phyloP scores from a whole-genome alignment of 1,140 invertebrate species.

The Drosophila bipectinata region DNA sequence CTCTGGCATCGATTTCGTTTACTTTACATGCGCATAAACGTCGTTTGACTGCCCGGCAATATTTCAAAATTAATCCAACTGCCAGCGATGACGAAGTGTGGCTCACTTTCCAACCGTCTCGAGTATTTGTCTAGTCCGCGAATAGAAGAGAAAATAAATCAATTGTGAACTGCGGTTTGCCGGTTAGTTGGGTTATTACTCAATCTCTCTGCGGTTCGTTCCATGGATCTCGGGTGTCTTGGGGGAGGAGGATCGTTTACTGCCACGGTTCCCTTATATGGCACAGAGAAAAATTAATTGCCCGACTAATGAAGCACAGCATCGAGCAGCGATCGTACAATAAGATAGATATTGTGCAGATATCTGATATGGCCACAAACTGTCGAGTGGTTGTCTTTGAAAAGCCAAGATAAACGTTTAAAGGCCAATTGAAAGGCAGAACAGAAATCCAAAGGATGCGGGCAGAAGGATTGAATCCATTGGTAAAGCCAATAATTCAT shows the following conservation, averaged over 20 bases:
- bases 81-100: slow-evolving; percentile 80
- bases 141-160: slow-evolving; percentile 76
- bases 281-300: slow-evolving; percentile 69
- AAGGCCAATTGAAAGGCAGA: slow-evolving; percentile 23
- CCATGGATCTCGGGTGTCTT: background rate
- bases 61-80: slow-evolving; percentile 83
- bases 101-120: slow-evolving; percentile 62
- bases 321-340: slow-evolving; percentile 48
- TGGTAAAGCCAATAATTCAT: background rate
- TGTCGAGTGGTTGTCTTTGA: slow-evolving; percentile 43
- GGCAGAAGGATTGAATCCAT: background rate
- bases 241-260: slow-evolving; percentile 32
- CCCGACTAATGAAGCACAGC: slow-evolving; percentile 69
- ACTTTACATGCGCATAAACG: slow-evolving; percentile 69
- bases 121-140: slow-evolving; percentile 69
- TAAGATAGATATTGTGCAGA: slow-evolving; percentile 56
- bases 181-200: slow-evolving; percentile 73
- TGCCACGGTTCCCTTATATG: slow-evolving; percentile 56
- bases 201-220: slow-evolving; percentile 61
- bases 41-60: slow-evolving; percentile 61
- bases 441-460: slow-evolving; percentile 1
- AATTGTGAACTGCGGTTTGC: slow-evolving; percentile 61
- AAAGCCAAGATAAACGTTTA: slow-evolving; percentile 51
- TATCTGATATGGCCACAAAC: slow-evolving; percentile 48
- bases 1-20: slow-evolving; percentile 17